These are phyloP conservation scores for Spisula solida DNA, from an alignment of 2,888 invertebrate species.

Conservation along the genomic window DNA sequence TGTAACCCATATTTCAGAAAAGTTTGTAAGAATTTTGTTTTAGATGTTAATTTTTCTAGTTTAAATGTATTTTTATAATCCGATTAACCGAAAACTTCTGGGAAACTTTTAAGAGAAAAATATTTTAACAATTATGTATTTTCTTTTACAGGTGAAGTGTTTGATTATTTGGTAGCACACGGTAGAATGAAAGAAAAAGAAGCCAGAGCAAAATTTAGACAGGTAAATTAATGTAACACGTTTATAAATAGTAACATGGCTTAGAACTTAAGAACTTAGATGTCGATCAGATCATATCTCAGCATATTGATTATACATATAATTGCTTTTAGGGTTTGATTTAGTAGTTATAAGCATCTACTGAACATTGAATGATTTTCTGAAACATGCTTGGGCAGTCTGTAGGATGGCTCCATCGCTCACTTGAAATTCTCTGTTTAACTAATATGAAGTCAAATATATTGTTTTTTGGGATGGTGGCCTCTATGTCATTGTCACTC, in stretches of 20 bases:
- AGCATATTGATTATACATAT: neutral
- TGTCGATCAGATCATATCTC: neutral
- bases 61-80: too few species aligned
- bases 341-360: neutral
- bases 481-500: too few species aligned
- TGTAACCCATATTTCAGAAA: too few species aligned
- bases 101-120: too few species aligned
- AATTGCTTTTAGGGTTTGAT: neutral
- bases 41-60: too few species aligned
- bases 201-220: slow-evolving; percentile 97
- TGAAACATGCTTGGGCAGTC: too few species aligned
- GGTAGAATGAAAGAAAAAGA: slow-evolving; percentile 98
- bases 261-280: slow-evolving; percentile 1
- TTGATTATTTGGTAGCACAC: slow-evolving; percentile 95
- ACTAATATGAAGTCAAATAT: too few species aligned
- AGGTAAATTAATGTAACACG: slow-evolving; percentile 88
- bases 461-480: too few species aligned
- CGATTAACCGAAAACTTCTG: too few species aligned
- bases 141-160: slow-evolving; percentile 92
- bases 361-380: neutral
- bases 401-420: too few species aligned
- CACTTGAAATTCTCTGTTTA: too few species aligned
- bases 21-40: too few species aligned
- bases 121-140: neutral
- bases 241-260: neutral